Evolutionary conservation across 53 echinoderm and acorn worm species (phyloP).

Genomic region (Patiria pectinifera): DNA sequence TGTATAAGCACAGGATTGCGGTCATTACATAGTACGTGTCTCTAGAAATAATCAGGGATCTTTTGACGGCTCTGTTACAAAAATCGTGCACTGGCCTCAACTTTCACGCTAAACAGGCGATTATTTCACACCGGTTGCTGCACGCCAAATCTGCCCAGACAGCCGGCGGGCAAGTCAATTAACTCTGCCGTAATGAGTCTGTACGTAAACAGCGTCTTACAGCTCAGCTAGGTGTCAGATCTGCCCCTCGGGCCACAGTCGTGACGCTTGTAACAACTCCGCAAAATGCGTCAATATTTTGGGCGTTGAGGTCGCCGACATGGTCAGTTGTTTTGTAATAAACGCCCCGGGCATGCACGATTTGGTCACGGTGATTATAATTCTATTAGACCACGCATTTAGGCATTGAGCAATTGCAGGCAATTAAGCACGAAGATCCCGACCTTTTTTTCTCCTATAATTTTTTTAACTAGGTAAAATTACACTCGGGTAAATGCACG

Average conservation of each 20-base stretch:
- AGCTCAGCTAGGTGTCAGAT: neutral
- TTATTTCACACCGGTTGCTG: neutral
- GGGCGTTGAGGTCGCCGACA: neutral
- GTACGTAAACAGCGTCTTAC: constrained; percentile 16
- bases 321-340: neutral
- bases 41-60: neutral
- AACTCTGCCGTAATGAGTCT: constrained; percentile 10
- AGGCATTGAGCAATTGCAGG: no score
- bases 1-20: no score
- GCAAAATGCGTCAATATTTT: constrained; percentile 7
- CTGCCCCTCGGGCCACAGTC: neutral
- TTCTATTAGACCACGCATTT: no score
- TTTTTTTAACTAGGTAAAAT: no score
- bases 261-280: neutral
- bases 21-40: neutral
- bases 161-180: constrained; percentile 15
- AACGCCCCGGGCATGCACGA: no score
- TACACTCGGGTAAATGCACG: no score
- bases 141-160: no score
- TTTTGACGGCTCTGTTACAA: neutral
- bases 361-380: no score
- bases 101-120: neutral
- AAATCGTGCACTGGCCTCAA: neutral
- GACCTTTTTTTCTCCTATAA: no score
- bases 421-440: no score